Percentiles rank a stretch among this genome's conserved stretches.
Conservation (phyloP, 2,888 invertebrate genomes). For the Hydrotaea diabolus region DNA sequence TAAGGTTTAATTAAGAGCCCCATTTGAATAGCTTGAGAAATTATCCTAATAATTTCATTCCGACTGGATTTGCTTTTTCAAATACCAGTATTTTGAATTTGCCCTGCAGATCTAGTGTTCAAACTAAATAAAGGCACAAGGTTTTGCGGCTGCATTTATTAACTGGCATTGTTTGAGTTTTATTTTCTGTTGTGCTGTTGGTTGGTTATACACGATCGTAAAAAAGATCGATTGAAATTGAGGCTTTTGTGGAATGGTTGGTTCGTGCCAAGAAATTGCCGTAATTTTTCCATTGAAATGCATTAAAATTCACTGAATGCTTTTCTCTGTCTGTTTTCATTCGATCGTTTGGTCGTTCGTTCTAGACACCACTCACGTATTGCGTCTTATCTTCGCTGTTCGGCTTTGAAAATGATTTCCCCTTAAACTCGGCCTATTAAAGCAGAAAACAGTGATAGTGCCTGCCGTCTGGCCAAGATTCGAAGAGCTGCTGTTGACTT, state of each 20-base stretch:
- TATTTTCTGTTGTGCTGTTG: too few species aligned
- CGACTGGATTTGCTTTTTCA: too few species aligned
- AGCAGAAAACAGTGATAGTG: neutral
- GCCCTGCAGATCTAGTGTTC: too few species aligned
- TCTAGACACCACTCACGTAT: conserved; percentile 34
- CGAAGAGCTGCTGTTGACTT: too few species aligned
- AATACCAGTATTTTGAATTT: too few species aligned
- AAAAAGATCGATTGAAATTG: neutral
- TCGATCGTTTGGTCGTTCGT: too few species aligned
- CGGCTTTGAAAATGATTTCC: neutral
- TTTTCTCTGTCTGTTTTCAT: conserved; percentile 6
- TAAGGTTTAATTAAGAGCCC: too few species aligned
- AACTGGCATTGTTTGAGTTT: too few species aligned
- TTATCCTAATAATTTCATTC: too few species aligned
- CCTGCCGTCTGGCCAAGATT: neutral
- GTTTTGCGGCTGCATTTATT: too few species aligned
- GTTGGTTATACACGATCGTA: neutral
- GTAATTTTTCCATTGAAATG: conserved; percentile 60
- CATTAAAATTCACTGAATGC: conserved; percentile 63
- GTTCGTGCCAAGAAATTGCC: conserved; percentile 12
- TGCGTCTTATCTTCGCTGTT: conserved; percentile 52
- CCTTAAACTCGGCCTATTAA: neutral
- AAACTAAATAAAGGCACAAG: too few species aligned
- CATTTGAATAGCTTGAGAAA: too few species aligned
- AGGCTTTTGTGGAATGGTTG: neutral